Percentiles rank a stretch among this genome's conserved stretches.
Conservation (phyloP, 2,888 invertebrate genomes). For the Brachynemurus nebulosus region DNA sequence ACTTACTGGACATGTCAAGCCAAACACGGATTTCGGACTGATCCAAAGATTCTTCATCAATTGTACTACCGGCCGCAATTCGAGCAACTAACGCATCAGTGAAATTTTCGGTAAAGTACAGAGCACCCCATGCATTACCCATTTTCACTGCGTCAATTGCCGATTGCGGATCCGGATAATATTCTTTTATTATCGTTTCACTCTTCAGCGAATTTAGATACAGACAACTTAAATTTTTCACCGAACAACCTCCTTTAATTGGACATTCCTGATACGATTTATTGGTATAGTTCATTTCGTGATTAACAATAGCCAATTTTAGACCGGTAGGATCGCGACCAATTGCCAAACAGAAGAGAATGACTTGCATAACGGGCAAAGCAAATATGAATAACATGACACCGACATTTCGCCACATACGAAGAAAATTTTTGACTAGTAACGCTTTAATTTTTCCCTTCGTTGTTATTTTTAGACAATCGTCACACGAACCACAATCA, state of each 20-base stretch:
- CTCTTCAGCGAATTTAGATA: slow-evolving; percentile 64
- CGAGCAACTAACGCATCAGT: slow-evolving; percentile 74
- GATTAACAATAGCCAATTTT: slow-evolving; percentile 63
- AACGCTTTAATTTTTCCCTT: slow-evolving; percentile 72
- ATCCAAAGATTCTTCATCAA: slow-evolving; percentile 74
- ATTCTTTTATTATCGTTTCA: slow-evolving; percentile 53
- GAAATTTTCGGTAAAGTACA: slow-evolving; percentile 82
- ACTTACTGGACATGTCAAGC: slow-evolving; percentile 81
- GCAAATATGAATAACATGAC: slow-evolving; percentile 91
- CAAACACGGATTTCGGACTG: slow-evolving; percentile 79
- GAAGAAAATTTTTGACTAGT: slow-evolving; percentile 74
- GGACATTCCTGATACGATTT: slow-evolving; percentile 31
- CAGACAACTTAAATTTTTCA: slow-evolving; percentile 61
- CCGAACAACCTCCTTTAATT: slow-evolving; percentile 47
- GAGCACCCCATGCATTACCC: slow-evolving; percentile 78
- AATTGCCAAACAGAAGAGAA: slow-evolving; percentile 84
- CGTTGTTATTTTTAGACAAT: slow-evolving; percentile 55
- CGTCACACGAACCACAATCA: slow-evolving; percentile 37
- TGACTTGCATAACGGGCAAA: slow-evolving; percentile 86
- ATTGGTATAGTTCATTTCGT: slow-evolving; percentile 39
- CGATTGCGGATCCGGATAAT: slow-evolving; percentile 48
- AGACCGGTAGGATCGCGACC: slow-evolving; percentile 76
- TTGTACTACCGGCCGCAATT: slow-evolving; percentile 63
- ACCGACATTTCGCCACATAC: slow-evolving; percentile 86
- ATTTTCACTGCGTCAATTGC: slow-evolving; percentile 58